Evolutionary conservation across 1,140 invertebrate genomes (phyloP).

Genomic region (Bombus pyrosoma): DNA sequence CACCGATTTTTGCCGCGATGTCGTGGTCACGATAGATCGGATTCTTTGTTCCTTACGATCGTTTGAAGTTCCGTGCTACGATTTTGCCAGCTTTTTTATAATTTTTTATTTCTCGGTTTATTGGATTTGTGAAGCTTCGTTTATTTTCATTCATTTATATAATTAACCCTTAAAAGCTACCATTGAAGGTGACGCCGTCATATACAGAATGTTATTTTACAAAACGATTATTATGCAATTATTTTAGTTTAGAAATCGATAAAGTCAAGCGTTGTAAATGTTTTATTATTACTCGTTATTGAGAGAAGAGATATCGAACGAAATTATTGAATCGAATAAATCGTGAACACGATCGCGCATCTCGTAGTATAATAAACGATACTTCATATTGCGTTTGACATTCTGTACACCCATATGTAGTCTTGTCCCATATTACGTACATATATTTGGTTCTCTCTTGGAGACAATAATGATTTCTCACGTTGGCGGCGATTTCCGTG

Average conservation of each 20-base stretch:
- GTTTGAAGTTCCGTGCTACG: not conserved
- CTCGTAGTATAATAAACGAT: slow-evolving; percentile 12
- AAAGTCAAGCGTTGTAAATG: not conserved
- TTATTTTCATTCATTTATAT: too few relatives aligned
- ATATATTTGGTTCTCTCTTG: slow-evolving; percentile 54
- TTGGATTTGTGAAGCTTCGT: too few relatives aligned
- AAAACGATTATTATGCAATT: not conserved
- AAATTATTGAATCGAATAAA: not conserved
- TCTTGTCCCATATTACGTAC: slow-evolving; percentile 35
- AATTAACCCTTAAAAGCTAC: too few relatives aligned
- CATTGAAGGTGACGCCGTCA: too few relatives aligned
- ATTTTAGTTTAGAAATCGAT: not conserved
- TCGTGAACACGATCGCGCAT: slow-evolving; percentile 28
- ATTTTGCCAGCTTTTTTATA: not conserved
- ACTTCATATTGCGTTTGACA: slow-evolving; percentile 49
- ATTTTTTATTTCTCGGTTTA: too few relatives aligned
- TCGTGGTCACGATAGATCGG: slow-evolving; percentile 29
- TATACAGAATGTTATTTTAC: too few relatives aligned
- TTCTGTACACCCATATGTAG: slow-evolving; percentile 39
- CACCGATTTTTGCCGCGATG: not conserved
- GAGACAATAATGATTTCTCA: slow-evolving; percentile 65
- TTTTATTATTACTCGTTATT: not conserved
- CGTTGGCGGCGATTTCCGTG: slow-evolving; percentile 42
- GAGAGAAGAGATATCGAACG: not conserved
- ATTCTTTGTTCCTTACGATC: not conserved